Conservation (phyloP, 2,113 vertebrate genomes). For the Dipodomys ordii region DNA sequence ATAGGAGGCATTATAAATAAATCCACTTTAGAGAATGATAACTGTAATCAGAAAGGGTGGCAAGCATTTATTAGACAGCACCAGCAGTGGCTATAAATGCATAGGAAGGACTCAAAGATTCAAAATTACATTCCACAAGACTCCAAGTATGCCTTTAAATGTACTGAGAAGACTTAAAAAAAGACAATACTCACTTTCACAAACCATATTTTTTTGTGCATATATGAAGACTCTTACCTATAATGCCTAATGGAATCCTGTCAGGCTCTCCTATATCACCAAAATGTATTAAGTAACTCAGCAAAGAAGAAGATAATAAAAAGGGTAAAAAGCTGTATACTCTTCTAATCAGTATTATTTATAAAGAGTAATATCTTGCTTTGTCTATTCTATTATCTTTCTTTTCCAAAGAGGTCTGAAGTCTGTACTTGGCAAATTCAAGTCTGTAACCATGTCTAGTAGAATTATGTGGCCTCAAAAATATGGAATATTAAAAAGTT, state of each 20-base stretch:
- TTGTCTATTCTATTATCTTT: not conserved
- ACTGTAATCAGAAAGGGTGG: not conserved
- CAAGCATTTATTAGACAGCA: constrained; percentile 19
- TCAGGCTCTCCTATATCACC: not conserved
- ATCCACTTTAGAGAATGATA: constrained; percentile 29
- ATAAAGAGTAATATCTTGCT: not conserved
- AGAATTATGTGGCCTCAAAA: constrained; percentile 49
- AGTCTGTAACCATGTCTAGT: constrained; percentile 17
- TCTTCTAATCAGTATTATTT: not conserved
- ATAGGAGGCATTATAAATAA: constrained; percentile 23
- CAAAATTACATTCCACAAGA: not conserved
- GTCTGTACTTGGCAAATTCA: constrained; percentile 35
- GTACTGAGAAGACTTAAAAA: constrained; percentile 23
- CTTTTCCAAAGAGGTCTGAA: constrained; percentile 5
- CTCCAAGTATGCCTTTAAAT: constrained; percentile 49
- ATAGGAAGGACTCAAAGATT: not conserved
- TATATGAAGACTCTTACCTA: constrained; percentile 22
- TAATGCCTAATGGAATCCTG: not conserved
- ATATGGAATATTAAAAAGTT: constrained; percentile 46
- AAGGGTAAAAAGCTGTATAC: constrained; percentile 24
- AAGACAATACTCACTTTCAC: constrained; percentile 10
- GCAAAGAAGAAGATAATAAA: not conserved
- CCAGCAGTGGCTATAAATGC: constrained; percentile 28
- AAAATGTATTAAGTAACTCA: not conserved
- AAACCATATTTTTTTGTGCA: not conserved